These are phyloP conservation scores for Macrochelys suwanniensis DNA, from an alignment of 2,797 vertebrate species.

Conservation along the genomic window DNA sequence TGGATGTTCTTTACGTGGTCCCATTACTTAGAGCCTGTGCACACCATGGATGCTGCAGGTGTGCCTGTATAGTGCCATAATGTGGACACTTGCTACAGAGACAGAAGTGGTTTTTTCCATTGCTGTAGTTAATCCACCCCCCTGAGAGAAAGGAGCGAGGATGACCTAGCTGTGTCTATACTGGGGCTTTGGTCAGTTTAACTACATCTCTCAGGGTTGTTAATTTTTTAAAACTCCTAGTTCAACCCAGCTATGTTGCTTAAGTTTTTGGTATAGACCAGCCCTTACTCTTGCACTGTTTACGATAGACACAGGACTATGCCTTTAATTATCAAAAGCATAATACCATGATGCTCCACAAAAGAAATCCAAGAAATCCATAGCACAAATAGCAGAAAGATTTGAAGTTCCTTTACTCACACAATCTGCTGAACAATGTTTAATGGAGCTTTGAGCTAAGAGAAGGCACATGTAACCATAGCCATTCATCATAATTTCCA, in stretches of 20 bases:
- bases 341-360: background rate
- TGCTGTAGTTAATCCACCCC: background rate
- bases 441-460: background rate
- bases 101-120: background rate
- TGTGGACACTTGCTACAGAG: background rate
- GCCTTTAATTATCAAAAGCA: constrained; percentile 1
- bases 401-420: background rate
- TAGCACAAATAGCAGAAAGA: background rate
- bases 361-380: constrained; percentile 7
- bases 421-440: background rate
- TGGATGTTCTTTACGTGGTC: background rate
- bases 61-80: background rate
- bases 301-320: fast-evolving
- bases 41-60: background rate
- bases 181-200: background rate
- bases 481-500: constrained; percentile 5
- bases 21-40: background rate
- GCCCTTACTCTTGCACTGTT: background rate
- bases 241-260: background rate
- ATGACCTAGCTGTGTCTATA: background rate
- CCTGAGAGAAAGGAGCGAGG: background rate
- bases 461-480: background rate
- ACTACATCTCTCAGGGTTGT: background rate
- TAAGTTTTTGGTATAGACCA: background rate
- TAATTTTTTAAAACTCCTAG: background rate